A percentile compares a stretch with the other conserved stretches of the same genome.
Conservation (phyloP, 35 echinoderm and acorn worm genomes). For the Heliocidaris erythrogramma region DNA sequence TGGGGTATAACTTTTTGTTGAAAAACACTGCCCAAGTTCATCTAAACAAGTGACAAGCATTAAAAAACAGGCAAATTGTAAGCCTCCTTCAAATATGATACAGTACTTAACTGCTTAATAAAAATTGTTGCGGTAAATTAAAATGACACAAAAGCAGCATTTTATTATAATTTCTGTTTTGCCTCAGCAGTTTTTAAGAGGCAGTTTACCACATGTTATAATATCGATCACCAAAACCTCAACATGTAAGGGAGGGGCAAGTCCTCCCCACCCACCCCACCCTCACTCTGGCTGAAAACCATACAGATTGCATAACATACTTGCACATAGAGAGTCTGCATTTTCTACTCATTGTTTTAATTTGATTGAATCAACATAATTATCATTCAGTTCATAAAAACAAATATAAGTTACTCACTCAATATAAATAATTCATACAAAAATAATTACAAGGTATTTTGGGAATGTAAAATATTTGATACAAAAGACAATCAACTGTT, state of each 20-base stretch:
- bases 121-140: too few relatives aligned
- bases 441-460: not conserved
- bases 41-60: too few relatives aligned
- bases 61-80: too few relatives aligned
- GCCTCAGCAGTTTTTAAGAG: too few relatives aligned
- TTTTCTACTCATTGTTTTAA: not conserved
- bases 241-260: too few relatives aligned
- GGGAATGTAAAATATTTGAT: not conserved
- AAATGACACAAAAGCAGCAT: too few relatives aligned
- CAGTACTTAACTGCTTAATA: too few relatives aligned
- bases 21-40: not conserved
- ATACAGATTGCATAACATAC: not conserved
- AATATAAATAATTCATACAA: not conserved
- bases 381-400: not conserved
- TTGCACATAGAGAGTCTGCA: not conserved
- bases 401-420: not conserved
- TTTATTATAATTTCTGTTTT: too few relatives aligned
- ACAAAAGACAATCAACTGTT: not conserved
- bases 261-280: too few relatives aligned
- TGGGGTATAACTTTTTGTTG: too few relatives aligned
- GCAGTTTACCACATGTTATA: not conserved
- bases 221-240: not conserved
- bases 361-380: not conserved
- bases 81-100: too few relatives aligned
- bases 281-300: not conserved